Evolutionary conservation across 2,888 invertebrate genomes (phyloP), one percentile per base, ranked within the genome.

Genomic region (Xanthia icteritia): DNA sequence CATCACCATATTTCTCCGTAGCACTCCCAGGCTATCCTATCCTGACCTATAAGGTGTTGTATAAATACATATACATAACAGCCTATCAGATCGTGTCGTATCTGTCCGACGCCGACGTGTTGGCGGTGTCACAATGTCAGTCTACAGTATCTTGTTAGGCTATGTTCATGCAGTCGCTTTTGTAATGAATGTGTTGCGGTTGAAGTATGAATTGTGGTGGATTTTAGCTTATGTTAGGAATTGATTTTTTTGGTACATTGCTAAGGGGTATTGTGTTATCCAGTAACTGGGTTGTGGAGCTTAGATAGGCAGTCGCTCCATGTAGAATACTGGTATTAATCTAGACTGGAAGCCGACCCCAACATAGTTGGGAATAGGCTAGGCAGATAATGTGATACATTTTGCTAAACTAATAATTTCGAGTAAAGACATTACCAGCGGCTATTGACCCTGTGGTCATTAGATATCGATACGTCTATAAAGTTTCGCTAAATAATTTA

Each of bases 81-180:
- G 56, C 8, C 73, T 74, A 39, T 61, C 67, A n/a, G 51, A 45
- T 65, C 84, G 84, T 83, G 82, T 83, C 76, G 45, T 83, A 83
- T 83, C 83, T 73, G n/a, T n/a, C n/a, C n/a, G n/a, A n/a, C 31
- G 5, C 0, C 36, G 61, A 84, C 81, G 73, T 84, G 84, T 64
- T 45, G 15, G 31, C n/a, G 8, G 66, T 84, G 84, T 81, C 81
- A 81, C 42, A 77, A 67, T 83, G 83, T 81, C 77, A 70, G 68
- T 36, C 51, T 20, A 63, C 58, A 0, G 67, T 83, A 84, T 84
- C 72, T 80, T 70, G 63, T 61, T 58, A 61, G 54, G 13, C 76
- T 76, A 48, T 75, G 39, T 76, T 70, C 79, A 76, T 68, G 58
- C 63, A 58, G 36, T 13, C 36, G 31, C 42, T 83, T 73, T 80